Evolutionary conservation across 2,888 invertebrate genomes (phyloP).

Genomic region (Oscheius sp.): DNA sequence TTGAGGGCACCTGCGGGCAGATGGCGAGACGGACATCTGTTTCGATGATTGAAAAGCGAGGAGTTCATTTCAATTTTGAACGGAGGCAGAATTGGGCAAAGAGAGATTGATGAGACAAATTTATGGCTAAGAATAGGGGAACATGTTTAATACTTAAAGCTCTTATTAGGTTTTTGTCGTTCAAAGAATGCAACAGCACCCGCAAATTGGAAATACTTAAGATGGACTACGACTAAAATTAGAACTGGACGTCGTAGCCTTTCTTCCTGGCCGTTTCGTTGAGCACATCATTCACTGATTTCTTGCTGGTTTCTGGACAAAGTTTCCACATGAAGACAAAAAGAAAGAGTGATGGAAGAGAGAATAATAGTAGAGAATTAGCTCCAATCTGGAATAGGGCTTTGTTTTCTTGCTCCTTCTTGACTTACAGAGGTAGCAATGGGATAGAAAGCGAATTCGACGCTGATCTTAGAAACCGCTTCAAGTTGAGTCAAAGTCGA

Average conservation of each 20-base stretch:
- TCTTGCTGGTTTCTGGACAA: conserved; percentile 35
- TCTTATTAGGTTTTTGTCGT: too few relatives aligned
- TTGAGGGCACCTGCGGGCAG: not conserved
- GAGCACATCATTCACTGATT: conserved; percentile 29
- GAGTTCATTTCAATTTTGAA: not conserved
- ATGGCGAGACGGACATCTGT: conserved; percentile 12
- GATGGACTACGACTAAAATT: not conserved
- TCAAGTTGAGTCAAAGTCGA: conserved; percentile 36
- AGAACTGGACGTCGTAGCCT: conserved; percentile 19
- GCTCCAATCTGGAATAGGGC: conserved; percentile 38
- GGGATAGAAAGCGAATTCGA: conserved; percentile 42
- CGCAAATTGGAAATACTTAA: not conserved
- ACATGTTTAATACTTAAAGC: too few relatives aligned
- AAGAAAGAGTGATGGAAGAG: conserved; percentile 32
- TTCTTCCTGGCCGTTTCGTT: conserved; percentile 24
- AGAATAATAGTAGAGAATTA: conserved; percentile 34
- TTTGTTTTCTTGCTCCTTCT: too few relatives aligned
- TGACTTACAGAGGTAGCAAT: conserved; percentile 34
- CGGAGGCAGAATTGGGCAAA: not conserved
- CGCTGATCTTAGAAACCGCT: conserved; percentile 34
- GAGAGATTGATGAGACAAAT: not conserved
- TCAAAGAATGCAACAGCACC: not conserved
- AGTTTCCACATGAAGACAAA: conserved; percentile 31
- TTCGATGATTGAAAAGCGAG: conserved; percentile 5
- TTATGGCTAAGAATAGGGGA: not conserved